Evolutionary conservation across 2,797 vertebrate genomes (phyloP), one percentile per base, ranked within the genome.

Genomic region (Parauchenoglanis ngamensis): DNA sequence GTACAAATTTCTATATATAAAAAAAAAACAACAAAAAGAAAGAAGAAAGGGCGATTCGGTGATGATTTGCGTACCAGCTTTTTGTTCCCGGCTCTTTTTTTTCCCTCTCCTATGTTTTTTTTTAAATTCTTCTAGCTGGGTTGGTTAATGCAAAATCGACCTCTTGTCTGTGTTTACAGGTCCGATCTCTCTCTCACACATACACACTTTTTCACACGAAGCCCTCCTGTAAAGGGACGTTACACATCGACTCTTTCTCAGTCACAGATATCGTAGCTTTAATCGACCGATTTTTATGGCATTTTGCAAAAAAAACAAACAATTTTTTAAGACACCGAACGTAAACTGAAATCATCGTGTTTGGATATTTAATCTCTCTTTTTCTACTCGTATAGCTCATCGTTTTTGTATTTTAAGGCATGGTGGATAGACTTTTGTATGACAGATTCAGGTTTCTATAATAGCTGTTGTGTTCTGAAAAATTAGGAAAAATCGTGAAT

Each of bases 401-500:
- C 98, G 98, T 99, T 99, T 99, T 99, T 97, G 98, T 99, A 98
- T 97, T 96, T 98, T 98, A 98, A 97, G 98, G 98, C 98, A 99
- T 99, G 98, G 98, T 97, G 98, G 96, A 98, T 99, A 99, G 98
- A 97, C 97, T 98, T 87, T 98, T 99, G 98, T 99, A 99, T 98
- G 96, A 96, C 96, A 92, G 94, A 96, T 96, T 99, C 98, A 98
- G 98, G 98, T 99, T 98, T 98, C 96, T 78, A 78, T 85, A 78
- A 65, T 99, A 99, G 97, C 97, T 99, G 98, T 99, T 98, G 98
- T 99, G 98, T 98, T 98, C 97, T 97, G 94, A 92, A 90, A 97
- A 97, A 96, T 96, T 89, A 92, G 90, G 91, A 94, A 94, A 94
- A 90, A 95, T 93, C 96, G 97, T 97, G 97, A 97, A 97, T 98